phyloP scores from a whole-genome alignment of 2,113 vertebrate species.

The Grammomys dolichurus region DNA sequence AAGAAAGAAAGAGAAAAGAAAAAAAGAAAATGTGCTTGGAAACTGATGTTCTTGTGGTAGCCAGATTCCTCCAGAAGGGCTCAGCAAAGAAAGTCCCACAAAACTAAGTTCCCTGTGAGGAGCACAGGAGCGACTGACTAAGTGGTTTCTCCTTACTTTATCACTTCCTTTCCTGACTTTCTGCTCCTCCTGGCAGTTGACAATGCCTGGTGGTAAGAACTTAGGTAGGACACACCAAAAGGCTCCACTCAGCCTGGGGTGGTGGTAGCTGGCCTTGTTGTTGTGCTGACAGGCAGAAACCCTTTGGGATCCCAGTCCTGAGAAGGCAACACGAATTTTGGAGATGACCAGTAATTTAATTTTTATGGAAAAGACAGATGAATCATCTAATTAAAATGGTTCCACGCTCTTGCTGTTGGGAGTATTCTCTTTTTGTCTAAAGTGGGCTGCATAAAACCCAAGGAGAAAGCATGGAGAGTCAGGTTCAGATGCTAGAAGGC shows the following conservation, averaged over 20 bases:
- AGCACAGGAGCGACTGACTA: not conserved
- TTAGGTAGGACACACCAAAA: not conserved
- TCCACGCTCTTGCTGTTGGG: not conserved
- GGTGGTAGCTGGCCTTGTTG: not conserved
- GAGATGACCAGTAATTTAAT: not conserved
- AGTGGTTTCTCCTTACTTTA: not conserved
- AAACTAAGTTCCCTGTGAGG: not conserved
- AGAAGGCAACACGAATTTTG: not conserved
- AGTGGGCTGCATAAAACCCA: not conserved
- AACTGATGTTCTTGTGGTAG: not conserved
- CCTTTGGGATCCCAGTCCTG: not conserved
- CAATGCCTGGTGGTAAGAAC: not conserved
- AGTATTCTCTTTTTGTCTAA: not conserved
- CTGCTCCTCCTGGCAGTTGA: not conserved
- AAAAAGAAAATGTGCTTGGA: not conserved
- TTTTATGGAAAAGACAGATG: conserved; percentile 16
- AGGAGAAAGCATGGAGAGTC: not conserved
- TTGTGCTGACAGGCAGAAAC: not conserved
- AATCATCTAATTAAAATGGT: not conserved
- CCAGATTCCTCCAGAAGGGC: not conserved
- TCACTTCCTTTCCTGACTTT: not conserved
- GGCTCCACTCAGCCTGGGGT: not conserved
- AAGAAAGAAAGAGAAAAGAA: too few species aligned
- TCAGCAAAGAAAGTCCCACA: not conserved
- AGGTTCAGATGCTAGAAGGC: not conserved